A percentile compares a stretch with the other conserved stretches of the same genome.
Evolutionary conservation across 2,888 invertebrate species (phyloP).

Genomic region (Crocallis elinguaria): DNA sequence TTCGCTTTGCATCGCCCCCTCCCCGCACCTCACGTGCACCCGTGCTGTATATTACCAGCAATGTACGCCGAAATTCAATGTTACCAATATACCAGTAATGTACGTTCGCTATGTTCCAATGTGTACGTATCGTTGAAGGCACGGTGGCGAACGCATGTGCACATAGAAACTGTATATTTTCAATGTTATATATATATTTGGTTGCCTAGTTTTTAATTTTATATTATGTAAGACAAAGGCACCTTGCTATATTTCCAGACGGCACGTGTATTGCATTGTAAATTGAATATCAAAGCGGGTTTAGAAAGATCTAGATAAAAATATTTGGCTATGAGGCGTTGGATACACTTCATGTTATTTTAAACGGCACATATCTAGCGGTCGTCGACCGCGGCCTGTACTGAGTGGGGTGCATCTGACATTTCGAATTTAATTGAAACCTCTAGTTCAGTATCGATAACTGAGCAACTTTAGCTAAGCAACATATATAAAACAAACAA

Average conservation of each 20-base stretch:
- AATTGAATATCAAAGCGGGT: no score
- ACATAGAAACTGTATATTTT: constrained; percentile 3
- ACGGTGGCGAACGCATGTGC: constrained; percentile 19
- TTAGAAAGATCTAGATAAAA: no score
- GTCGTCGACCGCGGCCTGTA: constrained; percentile 7
- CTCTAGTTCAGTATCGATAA: no score
- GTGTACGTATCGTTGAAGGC: constrained; percentile 11
- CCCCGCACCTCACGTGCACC: constrained; percentile 55
- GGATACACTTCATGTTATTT: no score
- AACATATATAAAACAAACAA: no score
- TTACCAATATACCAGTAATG: not conserved
- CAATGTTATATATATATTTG: not conserved
- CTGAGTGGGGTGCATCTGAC: no score
- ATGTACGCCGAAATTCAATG: constrained; percentile 24
- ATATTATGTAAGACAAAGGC: no score
- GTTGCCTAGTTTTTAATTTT: not conserved
- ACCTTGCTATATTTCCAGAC: no score
- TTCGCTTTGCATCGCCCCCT: constrained; percentile 69
- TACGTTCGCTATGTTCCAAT: not conserved
- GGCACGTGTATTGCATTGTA: no score
- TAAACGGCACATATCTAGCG: not conserved
- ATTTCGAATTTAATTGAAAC: no score
- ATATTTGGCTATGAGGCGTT: no score
- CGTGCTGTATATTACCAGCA: constrained; percentile 47
- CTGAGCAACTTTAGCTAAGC: no score